Evolutionary conservation across 2,888 invertebrate genomes (phyloP), one percentile per base, ranked within the genome.

Genomic region (Melanargia galathea): DNA sequence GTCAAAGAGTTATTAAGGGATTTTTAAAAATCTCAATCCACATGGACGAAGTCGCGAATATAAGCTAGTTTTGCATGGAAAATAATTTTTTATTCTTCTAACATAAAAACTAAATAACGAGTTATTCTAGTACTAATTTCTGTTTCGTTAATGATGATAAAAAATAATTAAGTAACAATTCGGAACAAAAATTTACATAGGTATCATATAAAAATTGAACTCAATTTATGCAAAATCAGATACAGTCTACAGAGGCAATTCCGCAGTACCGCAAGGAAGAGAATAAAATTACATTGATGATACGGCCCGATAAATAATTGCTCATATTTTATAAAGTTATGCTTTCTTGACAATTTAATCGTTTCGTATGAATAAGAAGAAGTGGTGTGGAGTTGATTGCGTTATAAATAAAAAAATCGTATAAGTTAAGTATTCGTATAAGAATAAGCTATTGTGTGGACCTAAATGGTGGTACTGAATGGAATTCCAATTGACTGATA

Each of bases 281-380:
- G 52, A 40, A 60, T 56, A 24, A 57, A 66, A 66, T 61, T 33
- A 58, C 55, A 58, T 59, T 59, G 61, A 62, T 62, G 64, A 64
- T 49, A 38, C 46, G 38, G 26, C 33, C 56, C 13, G 40, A 55
- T 55, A 60, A 66, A 57, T 51, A 61, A 64, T 46, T 43, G 54
- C 18, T 30, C 45, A 33, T 60, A 63, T 33, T 51, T 63, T 48
- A 60, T 46, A 24, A 45, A 57, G 51, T 60, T 60, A 65, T 65
- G 56, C 45, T 65, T 51, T 65, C 63, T 52, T 64, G 64, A 66
- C 59, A 56, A 18, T 64, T 66, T 66, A 66, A 66, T 66, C 26
- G 40, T 51, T 64, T 64, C 61, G 40, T 63, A 64, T 64, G 46
- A n/a, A n/a, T n/a, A n/a, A n/a, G n/a, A n/a, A n/a, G n/a, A 60